Percentiles rank a stretch among this genome's conserved stretches.
Conservation (phyloP, 1,140 invertebrate species). For the Pogonomyrmex californicus region DNA sequence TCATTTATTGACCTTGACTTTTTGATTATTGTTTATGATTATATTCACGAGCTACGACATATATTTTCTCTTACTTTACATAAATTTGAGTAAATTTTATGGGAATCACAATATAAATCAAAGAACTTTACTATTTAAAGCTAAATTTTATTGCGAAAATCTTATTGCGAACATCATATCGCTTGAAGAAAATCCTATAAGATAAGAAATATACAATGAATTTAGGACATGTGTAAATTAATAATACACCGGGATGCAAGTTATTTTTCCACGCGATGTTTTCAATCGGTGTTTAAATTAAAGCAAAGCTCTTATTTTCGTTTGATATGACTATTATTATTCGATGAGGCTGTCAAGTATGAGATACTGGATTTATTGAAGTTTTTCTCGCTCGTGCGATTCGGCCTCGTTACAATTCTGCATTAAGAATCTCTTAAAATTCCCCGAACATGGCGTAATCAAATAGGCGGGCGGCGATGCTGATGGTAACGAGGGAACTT, state of each 20-base stretch:
- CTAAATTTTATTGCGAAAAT: background rate
- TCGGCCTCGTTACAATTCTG: background rate
- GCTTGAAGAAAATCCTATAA: background rate
- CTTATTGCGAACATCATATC: background rate
- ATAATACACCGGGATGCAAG: background rate
- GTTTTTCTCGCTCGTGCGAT: background rate
- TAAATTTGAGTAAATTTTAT: background rate
- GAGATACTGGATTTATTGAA: conserved; percentile 35
- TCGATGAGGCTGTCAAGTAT: background rate
- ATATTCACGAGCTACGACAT: too few relatives aligned
- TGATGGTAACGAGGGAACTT: conserved; percentile 8
- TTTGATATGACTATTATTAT: conserved; percentile 13
- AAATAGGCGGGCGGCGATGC: conserved; percentile 5
- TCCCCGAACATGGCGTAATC: conserved; percentile 27
- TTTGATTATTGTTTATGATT: too few relatives aligned
- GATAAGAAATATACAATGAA: background rate
- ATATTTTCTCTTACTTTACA: background rate
- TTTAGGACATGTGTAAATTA: background rate
- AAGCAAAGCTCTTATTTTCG: conserved; percentile 1
- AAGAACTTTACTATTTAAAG: background rate
- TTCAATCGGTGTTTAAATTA: background rate
- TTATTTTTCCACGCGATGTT: background rate
- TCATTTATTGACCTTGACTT: too few relatives aligned
- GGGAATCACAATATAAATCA: background rate
- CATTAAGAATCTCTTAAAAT: conserved; percentile 41